These are phyloP conservation scores for Semicossyphus pulcher DNA, from an alignment of 2,113 vertebrate genomes.

Conservation along the genomic window DNA sequence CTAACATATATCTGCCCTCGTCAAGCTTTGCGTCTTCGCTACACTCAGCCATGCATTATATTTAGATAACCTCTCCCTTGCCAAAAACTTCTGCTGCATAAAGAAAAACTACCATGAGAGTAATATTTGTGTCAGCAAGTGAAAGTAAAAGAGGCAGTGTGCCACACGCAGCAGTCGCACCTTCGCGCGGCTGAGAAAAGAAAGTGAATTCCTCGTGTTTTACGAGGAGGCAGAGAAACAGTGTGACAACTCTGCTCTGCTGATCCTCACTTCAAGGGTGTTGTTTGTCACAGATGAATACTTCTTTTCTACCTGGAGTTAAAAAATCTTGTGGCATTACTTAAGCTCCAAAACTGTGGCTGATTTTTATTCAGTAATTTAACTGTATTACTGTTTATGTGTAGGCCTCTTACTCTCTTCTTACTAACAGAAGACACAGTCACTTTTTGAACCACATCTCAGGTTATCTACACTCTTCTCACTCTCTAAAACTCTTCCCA, in stretches of 20 bases:
- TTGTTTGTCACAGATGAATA: slow-evolving; percentile 2
- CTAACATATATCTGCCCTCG: neutral
- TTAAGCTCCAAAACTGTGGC: too few relatives aligned
- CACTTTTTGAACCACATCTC: neutral
- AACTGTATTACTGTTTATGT: neutral
- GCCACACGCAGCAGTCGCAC: slow-evolving; percentile 3
- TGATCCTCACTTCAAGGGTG: neutral
- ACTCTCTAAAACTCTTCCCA: slow-evolving; percentile 1
- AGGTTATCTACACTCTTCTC: slow-evolving; percentile 13
- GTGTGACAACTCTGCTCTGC: neutral
- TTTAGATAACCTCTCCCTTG: slow-evolving; percentile 5
- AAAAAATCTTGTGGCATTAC: neutral
- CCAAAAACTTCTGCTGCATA: neutral
- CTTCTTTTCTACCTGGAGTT: slow-evolving; percentile 11
- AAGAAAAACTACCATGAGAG: slow-evolving; percentile 5
- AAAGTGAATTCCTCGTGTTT: neutral
- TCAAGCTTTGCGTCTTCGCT: neutral
- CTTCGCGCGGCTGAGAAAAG: slow-evolving; percentile 11
- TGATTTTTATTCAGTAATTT: neutral
- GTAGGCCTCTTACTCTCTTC: slow-evolving; percentile 1
- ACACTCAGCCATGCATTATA: neutral
- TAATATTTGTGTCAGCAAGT: slow-evolving; percentile 27
- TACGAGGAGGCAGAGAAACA: neutral
- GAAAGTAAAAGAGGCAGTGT: slow-evolving; percentile 18
- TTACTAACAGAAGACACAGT: neutral